Conservation (phyloP, 2,888 invertebrate genomes). For the Biston stratarius region DNA sequence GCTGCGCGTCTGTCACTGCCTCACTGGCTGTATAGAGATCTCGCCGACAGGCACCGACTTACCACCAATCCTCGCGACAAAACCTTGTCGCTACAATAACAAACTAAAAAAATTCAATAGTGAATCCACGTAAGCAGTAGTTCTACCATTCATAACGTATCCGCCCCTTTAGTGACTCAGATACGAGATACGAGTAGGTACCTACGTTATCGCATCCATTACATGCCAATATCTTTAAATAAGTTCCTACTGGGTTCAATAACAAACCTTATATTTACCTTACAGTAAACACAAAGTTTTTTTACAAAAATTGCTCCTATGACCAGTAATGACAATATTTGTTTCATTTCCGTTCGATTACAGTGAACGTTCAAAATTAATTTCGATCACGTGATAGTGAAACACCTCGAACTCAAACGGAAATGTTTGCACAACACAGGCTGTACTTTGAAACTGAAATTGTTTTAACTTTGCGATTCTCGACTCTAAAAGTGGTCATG, state of each 20-base stretch:
- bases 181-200: background rate
- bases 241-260: background rate
- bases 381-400: constrained; percentile 49
- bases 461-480: constrained; percentile 14
- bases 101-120: constrained; percentile 23
- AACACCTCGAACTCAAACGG: constrained; percentile 38
- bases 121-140: background rate
- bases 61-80: constrained; percentile 47
- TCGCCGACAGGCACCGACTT: constrained; percentile 37
- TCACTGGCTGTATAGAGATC: constrained; percentile 49
- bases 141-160: constrained; percentile 26
- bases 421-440: constrained; percentile 56
- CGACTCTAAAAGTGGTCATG: background rate
- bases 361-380: constrained; percentile 39
- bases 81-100: constrained; percentile 34
- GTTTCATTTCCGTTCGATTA: constrained; percentile 40
- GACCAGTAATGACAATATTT: background rate
- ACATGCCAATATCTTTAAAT: constrained; percentile 3
- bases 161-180: constrained; percentile 48
- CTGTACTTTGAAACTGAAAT: constrained; percentile 25
- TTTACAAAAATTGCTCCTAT: background rate
- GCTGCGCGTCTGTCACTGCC: constrained; percentile 69
- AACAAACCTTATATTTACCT: background rate
- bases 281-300: no score
- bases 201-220: constrained; percentile 32